Evolutionary conservation across 2,113 vertebrate species (phyloP).

Genomic region (Zingel zingel): DNA sequence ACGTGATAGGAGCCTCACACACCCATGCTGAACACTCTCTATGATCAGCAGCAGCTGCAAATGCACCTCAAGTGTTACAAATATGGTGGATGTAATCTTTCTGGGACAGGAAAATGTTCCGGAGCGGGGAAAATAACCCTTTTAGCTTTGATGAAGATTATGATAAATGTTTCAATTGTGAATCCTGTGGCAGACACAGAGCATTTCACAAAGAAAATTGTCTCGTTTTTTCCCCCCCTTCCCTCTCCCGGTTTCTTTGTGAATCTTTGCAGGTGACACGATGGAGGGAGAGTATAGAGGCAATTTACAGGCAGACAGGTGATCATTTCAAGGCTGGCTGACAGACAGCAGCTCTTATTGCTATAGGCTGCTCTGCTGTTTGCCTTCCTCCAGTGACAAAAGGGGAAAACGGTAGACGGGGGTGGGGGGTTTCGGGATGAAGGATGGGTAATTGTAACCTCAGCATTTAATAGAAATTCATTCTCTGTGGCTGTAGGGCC

Average conservation of each 20-base stretch:
- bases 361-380: constrained; percentile 68
- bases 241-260: constrained; percentile 58
- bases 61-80: constrained; percentile 39
- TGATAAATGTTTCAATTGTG: constrained; percentile 80
- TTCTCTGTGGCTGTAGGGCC: constrained; percentile 48
- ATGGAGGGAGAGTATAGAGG: constrained; percentile 67
- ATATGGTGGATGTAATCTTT: constrained; percentile 47
- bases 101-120: constrained; percentile 36
- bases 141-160: constrained; percentile 77
- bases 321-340: constrained; percentile 83
- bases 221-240: constrained; percentile 37
- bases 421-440: constrained; percentile 43
- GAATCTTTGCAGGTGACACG: constrained; percentile 74
- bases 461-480: constrained; percentile 77
- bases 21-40: constrained; percentile 43
- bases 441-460: constrained; percentile 75
- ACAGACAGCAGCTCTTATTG: constrained; percentile 79
- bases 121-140: constrained; percentile 51
- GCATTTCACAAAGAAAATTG: constrained; percentile 82
- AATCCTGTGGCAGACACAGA: constrained; percentile 80
- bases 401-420: constrained; percentile 30
- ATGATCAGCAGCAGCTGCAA: constrained; percentile 43
- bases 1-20: constrained; percentile 23
- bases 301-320: constrained; percentile 78
- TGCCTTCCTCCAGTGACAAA: constrained; percentile 66